Conservation (phyloP, 1,140 invertebrate species). For the Polypedilum vanderplanki region DNA sequence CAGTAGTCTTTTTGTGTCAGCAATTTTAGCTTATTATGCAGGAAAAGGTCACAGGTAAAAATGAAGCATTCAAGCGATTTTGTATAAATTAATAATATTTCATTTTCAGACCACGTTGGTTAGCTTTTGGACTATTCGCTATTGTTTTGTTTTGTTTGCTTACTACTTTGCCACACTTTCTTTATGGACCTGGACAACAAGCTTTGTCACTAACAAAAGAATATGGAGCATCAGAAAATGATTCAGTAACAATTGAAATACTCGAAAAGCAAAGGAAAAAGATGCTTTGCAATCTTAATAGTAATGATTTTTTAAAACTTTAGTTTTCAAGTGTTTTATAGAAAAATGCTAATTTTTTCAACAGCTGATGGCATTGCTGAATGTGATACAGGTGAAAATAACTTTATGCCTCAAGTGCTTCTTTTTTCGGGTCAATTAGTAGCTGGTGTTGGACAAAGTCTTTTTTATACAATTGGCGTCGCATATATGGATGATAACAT, state of each 20-base stretch:
- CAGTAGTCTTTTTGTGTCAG: constrained; percentile 51
- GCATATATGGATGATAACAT: constrained; percentile 68
- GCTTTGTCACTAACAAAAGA: constrained; percentile 58
- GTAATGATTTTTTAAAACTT: constrained; percentile 31
- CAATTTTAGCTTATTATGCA: constrained; percentile 59
- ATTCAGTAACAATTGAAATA: constrained; percentile 41
- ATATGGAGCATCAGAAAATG: constrained; percentile 45
- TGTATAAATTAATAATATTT: too few relatives aligned
- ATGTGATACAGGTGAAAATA: constrained; percentile 52
- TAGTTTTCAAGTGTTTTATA: constrained; percentile 29
- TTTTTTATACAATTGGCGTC: constrained; percentile 59
- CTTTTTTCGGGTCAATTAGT: constrained; percentile 59
- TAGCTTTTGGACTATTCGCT: constrained; percentile 59
- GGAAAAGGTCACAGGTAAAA: constrained; percentile 44
- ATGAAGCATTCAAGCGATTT: too few relatives aligned
- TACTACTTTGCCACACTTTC: constrained; percentile 61
- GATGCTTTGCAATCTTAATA: constrained; percentile 38
- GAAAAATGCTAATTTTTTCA: constrained; percentile 30
- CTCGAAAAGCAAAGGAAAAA: constrained; percentile 42
- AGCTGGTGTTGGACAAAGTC: constrained; percentile 57
- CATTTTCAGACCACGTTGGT: constrained; percentile 55
- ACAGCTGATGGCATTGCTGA: constrained; percentile 39
- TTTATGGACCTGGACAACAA: constrained; percentile 65
- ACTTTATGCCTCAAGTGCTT: constrained; percentile 52
- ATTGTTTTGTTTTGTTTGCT: constrained; percentile 63